Evolutionary conservation across 2,888 invertebrate genomes (phyloP).

Genomic region (Pollenia labialis): DNA sequence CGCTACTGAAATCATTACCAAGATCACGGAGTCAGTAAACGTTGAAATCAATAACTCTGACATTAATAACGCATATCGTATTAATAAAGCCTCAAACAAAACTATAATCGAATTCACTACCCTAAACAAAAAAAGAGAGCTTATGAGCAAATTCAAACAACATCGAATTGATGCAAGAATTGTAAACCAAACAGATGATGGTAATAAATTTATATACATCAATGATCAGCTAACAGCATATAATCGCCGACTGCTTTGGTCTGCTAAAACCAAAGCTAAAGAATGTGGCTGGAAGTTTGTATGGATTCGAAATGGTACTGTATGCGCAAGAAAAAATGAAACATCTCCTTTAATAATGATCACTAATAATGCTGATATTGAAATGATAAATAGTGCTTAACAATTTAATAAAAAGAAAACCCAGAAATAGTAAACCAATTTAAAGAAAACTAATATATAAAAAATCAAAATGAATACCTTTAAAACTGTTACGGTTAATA

Average conservation of each 20-base stretch:
- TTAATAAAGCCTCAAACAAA: neutral
- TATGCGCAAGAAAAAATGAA: slow-evolving; percentile 12
- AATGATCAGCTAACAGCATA: neutral
- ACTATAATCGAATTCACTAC: slow-evolving; percentile 9
- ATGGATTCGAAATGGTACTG: slow-evolving; percentile 8
- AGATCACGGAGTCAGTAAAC: neutral
- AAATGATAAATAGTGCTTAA: neutral
- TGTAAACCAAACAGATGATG: neutral
- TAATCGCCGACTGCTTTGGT: neutral
- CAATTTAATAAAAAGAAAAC: neutral
- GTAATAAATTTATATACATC: neutral
- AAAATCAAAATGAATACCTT: neutral
- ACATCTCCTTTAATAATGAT: neutral
- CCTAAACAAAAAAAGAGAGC: slow-evolving; percentile 18
- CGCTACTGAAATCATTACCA: slow-evolving; percentile 14
- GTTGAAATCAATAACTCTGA: neutral
- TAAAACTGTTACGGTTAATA: neutral
- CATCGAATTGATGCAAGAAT: slow-evolving; percentile 1
- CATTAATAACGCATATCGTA: slow-evolving; percentile 6
- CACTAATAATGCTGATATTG: neutral
- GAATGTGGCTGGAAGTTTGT: slow-evolving; percentile 5
- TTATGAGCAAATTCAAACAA: slow-evolving; percentile 9
- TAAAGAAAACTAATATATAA: neutral
- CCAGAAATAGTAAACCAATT: neutral
- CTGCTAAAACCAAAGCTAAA: slow-evolving; percentile 13